Conservation (phyloP, 2,113 vertebrate genomes). For the Passer montanus region DNA sequence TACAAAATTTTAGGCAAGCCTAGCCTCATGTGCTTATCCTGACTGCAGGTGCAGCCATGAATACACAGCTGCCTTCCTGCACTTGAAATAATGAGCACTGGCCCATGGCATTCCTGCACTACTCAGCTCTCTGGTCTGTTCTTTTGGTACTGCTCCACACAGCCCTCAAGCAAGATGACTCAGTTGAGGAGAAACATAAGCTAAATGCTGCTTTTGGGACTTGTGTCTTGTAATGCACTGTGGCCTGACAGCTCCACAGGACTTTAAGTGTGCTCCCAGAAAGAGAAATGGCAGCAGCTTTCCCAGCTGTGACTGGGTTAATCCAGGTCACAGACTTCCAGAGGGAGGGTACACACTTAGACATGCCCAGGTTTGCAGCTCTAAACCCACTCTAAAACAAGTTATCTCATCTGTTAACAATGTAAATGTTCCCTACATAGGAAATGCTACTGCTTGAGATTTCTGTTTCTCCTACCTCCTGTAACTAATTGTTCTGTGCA, state of each 20-base stretch:
- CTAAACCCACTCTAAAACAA: neutral
- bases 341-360: neutral
- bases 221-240: neutral
- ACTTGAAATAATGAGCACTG: neutral
- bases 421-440: neutral
- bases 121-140: neutral
- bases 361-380: neutral
- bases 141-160: neutral
- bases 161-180: neutral
- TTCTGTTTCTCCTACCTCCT: neutral
- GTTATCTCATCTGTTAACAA: neutral
- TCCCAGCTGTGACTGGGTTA: neutral
- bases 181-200: neutral
- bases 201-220: neutral
- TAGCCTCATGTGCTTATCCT: neutral
- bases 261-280: rapidly evolving
- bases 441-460: neutral
- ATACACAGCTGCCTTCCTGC: neutral
- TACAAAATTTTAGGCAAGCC: neutral
- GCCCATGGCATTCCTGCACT: neutral
- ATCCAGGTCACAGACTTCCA: neutral
- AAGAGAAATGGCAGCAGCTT: neutral
- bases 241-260: neutral
- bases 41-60: neutral
- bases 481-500: neutral